phyloP scores from a whole-genome alignment of 2,797 vertebrate species.

The Halcyon chelicuti region DNA sequence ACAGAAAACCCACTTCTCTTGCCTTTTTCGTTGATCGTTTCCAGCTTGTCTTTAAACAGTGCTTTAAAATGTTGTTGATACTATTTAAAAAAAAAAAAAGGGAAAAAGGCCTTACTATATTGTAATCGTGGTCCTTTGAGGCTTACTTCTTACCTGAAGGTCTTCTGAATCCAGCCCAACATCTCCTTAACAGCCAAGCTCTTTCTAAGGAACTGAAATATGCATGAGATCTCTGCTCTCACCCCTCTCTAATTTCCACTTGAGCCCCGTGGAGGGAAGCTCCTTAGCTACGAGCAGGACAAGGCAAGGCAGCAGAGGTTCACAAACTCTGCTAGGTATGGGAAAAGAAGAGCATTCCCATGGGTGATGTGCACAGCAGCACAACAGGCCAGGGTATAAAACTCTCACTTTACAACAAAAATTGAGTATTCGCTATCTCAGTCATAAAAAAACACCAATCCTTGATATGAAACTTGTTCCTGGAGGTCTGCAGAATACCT shows the following conservation, averaged over 20 bases:
- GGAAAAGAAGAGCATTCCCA: neutral
- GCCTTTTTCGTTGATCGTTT: conserved; percentile 24
- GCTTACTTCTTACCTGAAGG: neutral
- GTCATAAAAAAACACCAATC: neutral
- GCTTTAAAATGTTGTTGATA: conserved; percentile 31
- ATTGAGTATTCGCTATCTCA: neutral
- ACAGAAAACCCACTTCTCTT: conserved; percentile 13
- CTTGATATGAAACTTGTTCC: neutral
- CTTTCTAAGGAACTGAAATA: neutral
- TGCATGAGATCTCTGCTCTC: neutral
- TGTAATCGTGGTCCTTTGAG: conserved; percentile 9
- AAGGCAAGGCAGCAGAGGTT: neutral
- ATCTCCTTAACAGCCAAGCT: neutral
- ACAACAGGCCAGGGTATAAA: neutral
- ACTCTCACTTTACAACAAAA: neutral
- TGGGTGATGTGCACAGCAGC: neutral
- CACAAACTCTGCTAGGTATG: neutral
- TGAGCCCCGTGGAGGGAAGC: neutral
- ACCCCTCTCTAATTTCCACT: neutral
- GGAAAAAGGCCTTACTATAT: neutral
- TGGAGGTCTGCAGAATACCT: neutral
- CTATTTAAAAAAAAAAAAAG: neutral
- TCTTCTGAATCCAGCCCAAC: conserved; percentile 29
- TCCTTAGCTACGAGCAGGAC: neutral
- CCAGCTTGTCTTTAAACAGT: conserved; percentile 22